Base-by-base conservation (phyloP, 2,888 invertebrate genomes). In the Sthenelais limicola region DNA sequence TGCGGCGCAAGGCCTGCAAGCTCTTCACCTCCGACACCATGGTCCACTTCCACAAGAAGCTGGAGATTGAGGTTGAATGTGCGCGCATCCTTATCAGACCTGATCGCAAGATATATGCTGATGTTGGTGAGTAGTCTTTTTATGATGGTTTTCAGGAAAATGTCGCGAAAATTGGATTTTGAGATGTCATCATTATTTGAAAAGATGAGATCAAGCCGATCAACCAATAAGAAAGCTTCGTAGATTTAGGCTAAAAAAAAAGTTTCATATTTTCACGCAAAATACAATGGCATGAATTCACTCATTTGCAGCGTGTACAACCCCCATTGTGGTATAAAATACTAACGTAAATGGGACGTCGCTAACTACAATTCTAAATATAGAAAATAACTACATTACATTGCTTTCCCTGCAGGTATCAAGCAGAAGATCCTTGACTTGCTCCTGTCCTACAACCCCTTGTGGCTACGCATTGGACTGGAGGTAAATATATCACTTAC, bases 401-500 rank as follows among this genome's bases (percentile, higher is more conserved):
- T 43, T 43, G 9, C 18, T 9, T 43, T 43, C 12, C 18, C 9
- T 78, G 1, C 77, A 86, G 85, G 86, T 47, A 77, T 86, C 54
- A 86, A 95, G 85, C 92, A 93, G 75, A 90, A 91, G 68, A 91
- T 96, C 48, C 90, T 95, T 81, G 92, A 92, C 77, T 83, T 96
- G 69, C 88, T 96, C 35, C 88, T 96, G 18, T 93, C 92, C 73
- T 97, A 96, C 84, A 96, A 96, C 89, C 94, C 96, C 0, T 88
- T 97, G 0, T 97, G 96, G 96, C 89, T 97, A 69, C 90, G 96
- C 68, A 92, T 97, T 52, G 95, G 94, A 0, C 88, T 97, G 18
- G 96, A 97, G 84, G 86, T 86, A 73, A 72, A 71, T 48, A 24
- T 24, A 12, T 9, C 43, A 30, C 26, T 21, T 35, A n/a, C n/a